These are phyloP conservation scores for Drosophila neoperkinsi DNA, from an alignment of 2,888 invertebrate species.

Conservation along the genomic window DNA sequence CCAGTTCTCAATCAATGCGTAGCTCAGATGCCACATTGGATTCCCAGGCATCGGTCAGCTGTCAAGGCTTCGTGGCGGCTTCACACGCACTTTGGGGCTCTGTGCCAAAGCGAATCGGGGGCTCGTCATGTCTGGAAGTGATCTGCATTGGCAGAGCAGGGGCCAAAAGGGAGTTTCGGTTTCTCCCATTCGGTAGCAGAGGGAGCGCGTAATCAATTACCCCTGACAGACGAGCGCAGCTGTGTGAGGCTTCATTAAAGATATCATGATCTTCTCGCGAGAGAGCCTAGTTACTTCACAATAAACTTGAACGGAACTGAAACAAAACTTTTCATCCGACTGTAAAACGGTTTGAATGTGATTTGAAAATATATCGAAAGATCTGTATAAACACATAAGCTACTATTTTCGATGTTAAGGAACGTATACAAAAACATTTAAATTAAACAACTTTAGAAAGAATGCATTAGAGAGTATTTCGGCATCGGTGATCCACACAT, in stretches of 20 bases:
- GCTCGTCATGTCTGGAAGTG: slow-evolving; percentile 19
- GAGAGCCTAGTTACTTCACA: background rate
- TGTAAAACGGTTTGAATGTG: background rate
- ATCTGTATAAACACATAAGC: background rate
- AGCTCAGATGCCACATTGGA: slow-evolving; percentile 64
- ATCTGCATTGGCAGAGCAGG: slow-evolving; percentile 38
- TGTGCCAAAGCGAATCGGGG: background rate
- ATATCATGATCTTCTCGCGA: background rate
- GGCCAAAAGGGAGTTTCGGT: slow-evolving; percentile 21
- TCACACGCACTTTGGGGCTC: slow-evolving; percentile 46
- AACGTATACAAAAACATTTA: background rate
- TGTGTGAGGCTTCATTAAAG: slow-evolving; percentile 39
- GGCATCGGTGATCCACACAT: slow-evolving; percentile 13
- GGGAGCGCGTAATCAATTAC: slow-evolving; percentile 55
- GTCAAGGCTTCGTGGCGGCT: slow-evolving; percentile 48
- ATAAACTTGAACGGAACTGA: background rate
- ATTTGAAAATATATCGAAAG: background rate
- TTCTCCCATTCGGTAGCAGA: slow-evolving; percentile 29
- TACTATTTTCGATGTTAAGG: background rate
- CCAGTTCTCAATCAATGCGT: slow-evolving; percentile 64
- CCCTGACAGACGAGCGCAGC: slow-evolving; percentile 36
- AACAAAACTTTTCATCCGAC: background rate
- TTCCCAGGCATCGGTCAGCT: slow-evolving; percentile 54
- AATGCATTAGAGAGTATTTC: slow-evolving; percentile 31
- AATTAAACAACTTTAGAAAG: background rate